Conservation (phyloP, 1,140 invertebrate species). For the Nixonia krombeini region DNA sequence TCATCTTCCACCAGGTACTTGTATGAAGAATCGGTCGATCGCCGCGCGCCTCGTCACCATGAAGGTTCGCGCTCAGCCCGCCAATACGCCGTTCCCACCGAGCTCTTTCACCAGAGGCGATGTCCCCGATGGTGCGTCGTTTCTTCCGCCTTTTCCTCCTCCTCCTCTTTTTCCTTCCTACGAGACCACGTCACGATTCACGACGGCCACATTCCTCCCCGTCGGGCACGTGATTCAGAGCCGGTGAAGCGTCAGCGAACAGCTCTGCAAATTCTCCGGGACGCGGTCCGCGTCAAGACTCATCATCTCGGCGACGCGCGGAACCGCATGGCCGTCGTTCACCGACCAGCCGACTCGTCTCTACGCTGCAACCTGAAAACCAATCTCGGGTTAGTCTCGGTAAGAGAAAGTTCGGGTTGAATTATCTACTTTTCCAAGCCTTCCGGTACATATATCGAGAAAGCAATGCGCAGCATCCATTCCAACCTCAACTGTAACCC, state of each 20-base stretch:
- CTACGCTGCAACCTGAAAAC: not conserved
- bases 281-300: conserved; percentile 32
- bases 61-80: conserved; percentile 47
- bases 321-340: too few species aligned
- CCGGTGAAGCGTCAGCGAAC: conserved; percentile 21
- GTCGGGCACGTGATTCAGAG: conserved; percentile 29
- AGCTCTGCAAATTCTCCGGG: conserved; percentile 34
- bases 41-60: conserved; percentile 44
- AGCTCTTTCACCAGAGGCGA: conserved; percentile 39
- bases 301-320: conserved; percentile 30
- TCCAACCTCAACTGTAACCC: too few species aligned
- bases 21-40: conserved; percentile 29
- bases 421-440: too few species aligned
- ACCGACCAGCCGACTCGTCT: too few species aligned
- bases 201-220: conserved; percentile 31
- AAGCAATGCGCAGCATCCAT: too few species aligned
- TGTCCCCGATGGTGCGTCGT: conserved; percentile 42
- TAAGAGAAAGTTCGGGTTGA: conserved; percentile 5
- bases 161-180: conserved; percentile 12
- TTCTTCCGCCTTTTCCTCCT: conserved; percentile 18
- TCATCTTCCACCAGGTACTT: conserved; percentile 36
- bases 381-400: too few species aligned
- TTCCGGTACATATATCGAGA: too few species aligned
- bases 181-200: conserved; percentile 34
- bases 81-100: conserved; percentile 42